phyloP scores from a whole-genome alignment of 2,888 invertebrate genomes.

The Stomorhina lunata region DNA sequence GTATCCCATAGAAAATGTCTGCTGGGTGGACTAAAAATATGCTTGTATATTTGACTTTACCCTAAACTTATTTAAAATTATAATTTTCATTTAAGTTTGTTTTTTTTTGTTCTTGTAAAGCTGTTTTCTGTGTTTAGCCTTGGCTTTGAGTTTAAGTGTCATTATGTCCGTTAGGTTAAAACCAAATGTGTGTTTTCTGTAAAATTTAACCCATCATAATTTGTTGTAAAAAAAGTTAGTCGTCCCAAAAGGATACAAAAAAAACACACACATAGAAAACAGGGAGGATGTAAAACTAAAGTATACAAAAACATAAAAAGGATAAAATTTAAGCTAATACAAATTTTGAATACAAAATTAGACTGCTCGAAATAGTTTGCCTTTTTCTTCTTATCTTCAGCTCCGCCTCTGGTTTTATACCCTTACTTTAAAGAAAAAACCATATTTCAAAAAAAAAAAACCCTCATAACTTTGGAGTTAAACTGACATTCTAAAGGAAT shows the following conservation, averaged over 20 bases:
- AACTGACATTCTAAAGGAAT: neutral
- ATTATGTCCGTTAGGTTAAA: slow-evolving; percentile 38
- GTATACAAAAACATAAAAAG: too few species aligned
- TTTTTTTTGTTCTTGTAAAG: neutral
- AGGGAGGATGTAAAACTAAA: neutral
- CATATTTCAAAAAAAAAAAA: neutral
- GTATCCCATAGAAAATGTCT: too few species aligned
- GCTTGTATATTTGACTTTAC: neutral
- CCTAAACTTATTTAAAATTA: slow-evolving; percentile 49
- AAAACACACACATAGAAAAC: neutral
- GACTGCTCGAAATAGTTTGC: too few species aligned
- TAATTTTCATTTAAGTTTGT: slow-evolving; percentile 8
- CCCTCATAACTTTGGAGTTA: neutral
- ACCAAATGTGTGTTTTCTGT: slow-evolving; percentile 35
- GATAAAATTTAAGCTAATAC: neutral
- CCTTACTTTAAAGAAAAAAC: too few species aligned
- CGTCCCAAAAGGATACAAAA: neutral
- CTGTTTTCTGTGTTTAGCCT: neutral
- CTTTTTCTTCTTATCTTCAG: too few species aligned
- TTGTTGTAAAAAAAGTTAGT: neutral
- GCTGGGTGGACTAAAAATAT: neutral
- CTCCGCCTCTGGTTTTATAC: too few species aligned
- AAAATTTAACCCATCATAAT: slow-evolving; percentile 42
- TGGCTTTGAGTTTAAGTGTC: slow-evolving; percentile 37
- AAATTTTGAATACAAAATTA: too few species aligned